Percentiles rank a stretch among this genome's conserved stretches.
These are phyloP conservation scores for Unio delphinus DNA, from an alignment of 2,888 invertebrate genomes.

Conservation along the genomic window DNA sequence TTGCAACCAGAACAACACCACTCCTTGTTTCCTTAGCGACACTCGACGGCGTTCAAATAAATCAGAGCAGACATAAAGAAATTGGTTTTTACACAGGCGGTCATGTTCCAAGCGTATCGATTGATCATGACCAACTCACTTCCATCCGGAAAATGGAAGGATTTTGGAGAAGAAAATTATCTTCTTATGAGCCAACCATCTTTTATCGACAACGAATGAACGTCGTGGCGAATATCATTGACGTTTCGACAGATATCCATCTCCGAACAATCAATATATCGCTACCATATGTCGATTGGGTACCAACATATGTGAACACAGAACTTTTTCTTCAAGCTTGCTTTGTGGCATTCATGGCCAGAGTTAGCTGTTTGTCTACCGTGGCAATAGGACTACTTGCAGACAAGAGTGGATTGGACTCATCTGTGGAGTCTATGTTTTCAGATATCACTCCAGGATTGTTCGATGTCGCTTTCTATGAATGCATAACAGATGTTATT, in stretches of 20 bases:
- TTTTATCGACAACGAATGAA: slow-evolving; percentile 50
- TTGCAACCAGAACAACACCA: slow-evolving; percentile 25
- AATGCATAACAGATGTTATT: slow-evolving; percentile 14
- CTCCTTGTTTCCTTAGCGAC: slow-evolving; percentile 35
- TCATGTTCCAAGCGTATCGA: slow-evolving; percentile 14
- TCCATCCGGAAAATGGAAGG: slow-evolving; percentile 36
- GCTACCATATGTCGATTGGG: slow-evolving; percentile 10
- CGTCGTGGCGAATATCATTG: slow-evolving; percentile 39
- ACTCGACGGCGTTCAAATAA: slow-evolving; percentile 34
- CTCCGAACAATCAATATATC: slow-evolving; percentile 20
- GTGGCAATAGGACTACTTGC: slow-evolving; percentile 45
- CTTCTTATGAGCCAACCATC: slow-evolving; percentile 44
- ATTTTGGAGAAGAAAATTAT: slow-evolving; percentile 41
- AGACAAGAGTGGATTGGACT: slow-evolving; percentile 25
- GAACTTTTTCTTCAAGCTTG: slow-evolving; percentile 22
- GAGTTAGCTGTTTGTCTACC: slow-evolving; percentile 38
- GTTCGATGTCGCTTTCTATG: slow-evolving; percentile 30
- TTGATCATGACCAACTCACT: slow-evolving; percentile 17
- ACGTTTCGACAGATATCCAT: slow-evolving; percentile 29
- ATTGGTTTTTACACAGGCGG: slow-evolving; percentile 24
- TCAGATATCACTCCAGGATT: slow-evolving; percentile 38
- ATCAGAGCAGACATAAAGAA: slow-evolving; percentile 14
- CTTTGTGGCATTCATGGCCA: slow-evolving; percentile 44
- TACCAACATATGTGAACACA: background rate
- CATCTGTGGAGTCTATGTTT: slow-evolving; percentile 23